Evolutionary conservation across 2,113 vertebrate genomes (phyloP).

Genomic region (Ophiodon elongatus): DNA sequence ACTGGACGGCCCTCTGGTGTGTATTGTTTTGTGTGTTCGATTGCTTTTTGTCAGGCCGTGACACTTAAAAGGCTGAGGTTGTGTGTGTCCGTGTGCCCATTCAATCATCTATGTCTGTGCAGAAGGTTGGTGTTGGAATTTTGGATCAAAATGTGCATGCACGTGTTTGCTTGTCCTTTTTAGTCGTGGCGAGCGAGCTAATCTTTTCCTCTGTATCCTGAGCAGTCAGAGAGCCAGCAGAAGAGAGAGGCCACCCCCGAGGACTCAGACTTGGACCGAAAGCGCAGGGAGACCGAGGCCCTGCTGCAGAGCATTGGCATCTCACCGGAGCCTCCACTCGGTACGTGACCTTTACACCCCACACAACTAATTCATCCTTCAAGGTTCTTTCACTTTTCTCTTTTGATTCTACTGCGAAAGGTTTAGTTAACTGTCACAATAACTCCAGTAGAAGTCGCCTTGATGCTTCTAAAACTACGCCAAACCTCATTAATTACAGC

Average conservation of each 20-base stretch:
- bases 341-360: conserved; percentile 70
- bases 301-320: conserved; percentile 98
- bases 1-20: conserved; percentile 24
- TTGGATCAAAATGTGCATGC: conserved; percentile 40
- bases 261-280: conserved; percentile 95
- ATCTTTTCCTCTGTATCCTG: conserved; percentile 9
- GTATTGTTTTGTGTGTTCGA: conserved; percentile 40
- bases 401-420: neutral
- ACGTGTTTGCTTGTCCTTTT: neutral
- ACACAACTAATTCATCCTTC: neutral
- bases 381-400: neutral
- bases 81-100: conserved; percentile 51
- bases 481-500: neutral
- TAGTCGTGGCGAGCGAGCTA: neutral
- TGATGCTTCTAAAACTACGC: neutral
- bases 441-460: neutral
- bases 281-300: conserved; percentile 96
- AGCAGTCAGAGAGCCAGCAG: conserved; percentile 91
- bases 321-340: conserved; percentile 95
- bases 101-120: conserved; percentile 48
- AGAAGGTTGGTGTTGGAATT: conserved; percentile 48
- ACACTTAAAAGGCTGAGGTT: conserved; percentile 41
- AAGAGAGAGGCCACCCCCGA: conserved; percentile 91
- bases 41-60: conserved; percentile 52
- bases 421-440: neutral